Evolutionary conservation across 2,113 vertebrate genomes (phyloP).

Genomic region (Girardinichthys multiradiatus): DNA sequence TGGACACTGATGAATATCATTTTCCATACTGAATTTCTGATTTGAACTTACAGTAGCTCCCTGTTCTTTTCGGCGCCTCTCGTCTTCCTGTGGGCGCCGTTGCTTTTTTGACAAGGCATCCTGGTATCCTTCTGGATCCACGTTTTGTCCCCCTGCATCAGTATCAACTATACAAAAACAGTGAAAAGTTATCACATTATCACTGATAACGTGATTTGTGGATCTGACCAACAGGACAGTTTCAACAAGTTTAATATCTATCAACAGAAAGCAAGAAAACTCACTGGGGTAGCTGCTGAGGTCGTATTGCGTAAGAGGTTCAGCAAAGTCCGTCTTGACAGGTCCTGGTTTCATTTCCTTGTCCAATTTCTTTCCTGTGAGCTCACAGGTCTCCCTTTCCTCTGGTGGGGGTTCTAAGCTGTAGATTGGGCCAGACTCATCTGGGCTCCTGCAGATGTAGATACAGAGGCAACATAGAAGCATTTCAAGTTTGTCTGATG

Average conservation of each 20-base stretch:
- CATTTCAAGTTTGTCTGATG: not conserved
- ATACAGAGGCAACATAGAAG: not conserved
- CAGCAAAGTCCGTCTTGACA: conserved; percentile 84
- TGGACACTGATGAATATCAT: too few relatives aligned
- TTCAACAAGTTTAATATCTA: not conserved
- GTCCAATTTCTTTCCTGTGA: conserved; percentile 84
- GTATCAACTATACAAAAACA: conserved; percentile 78
- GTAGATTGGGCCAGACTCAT: conserved; percentile 85
- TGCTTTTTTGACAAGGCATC: conserved; percentile 95
- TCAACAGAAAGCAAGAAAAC: conserved; percentile 24
- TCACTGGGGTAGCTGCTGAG: conserved; percentile 89
- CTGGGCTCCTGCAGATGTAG: conserved; percentile 80
- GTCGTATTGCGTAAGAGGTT: conserved; percentile 88
- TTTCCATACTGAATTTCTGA: too few relatives aligned
- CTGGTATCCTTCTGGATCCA: conserved; percentile 86
- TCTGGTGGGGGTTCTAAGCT: conserved; percentile 82
- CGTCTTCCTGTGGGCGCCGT: conserved; percentile 92
- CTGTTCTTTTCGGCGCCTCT: conserved; percentile 94
- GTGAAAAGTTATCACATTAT: conserved; percentile 1
- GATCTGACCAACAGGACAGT: not conserved
- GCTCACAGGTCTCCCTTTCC: conserved; percentile 75
- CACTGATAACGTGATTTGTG: not conserved
- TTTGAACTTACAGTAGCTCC: conserved; percentile 79
- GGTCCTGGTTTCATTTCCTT: conserved; percentile 82
- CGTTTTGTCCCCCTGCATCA: conserved; percentile 76